Base-by-base conservation (phyloP, 2,113 vertebrate species). In the Seriola quinqueradiata region DNA sequence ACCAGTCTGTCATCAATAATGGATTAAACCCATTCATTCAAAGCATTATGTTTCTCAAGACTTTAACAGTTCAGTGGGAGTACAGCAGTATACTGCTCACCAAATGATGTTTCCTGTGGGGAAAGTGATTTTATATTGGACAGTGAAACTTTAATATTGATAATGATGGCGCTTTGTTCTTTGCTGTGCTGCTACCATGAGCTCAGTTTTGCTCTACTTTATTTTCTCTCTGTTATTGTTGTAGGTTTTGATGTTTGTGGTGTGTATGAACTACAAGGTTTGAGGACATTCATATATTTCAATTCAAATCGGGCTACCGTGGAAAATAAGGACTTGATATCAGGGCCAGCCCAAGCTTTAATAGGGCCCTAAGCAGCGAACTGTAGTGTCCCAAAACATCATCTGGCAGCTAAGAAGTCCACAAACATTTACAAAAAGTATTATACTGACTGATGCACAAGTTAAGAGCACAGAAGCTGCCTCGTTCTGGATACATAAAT, bases 1-100 rank as follows among this genome's bases (percentile, higher is more conserved):
- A 92, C 85, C 87, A 90, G 79, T 66, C 76, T 55, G 81, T 79
- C 83, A 87, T 93, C 88, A 92, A 93, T 93, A 92, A 91, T 92
- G 85, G 80, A 93, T 92, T 87, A 91, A 84, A 89, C 40, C 78
- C 76, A 83, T 92, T 93, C 90, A 92, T 90, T 81, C 89, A 79
- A 81, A 59, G 75, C 88, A 89, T 87, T 89, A 83, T 83, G 82
- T 81, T 87, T 86, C 85, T 86, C 80, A 82, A 78, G 85, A 87
- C 75, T 83, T 86, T 80, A 85, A 70, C n/a, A 77, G 85, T 85
- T 88, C 76, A 88, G 82, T 48, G 72, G 54, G 60, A 87, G 71
- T 68, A 68, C 68, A 69, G 36, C 42, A 70, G 58, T 44, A 59
- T 44, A 7, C 68, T 72, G 75, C 60, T 83, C 67, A 74, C 57